Conservation (phyloP, 2,888 invertebrate species). For the Andrena bicolor region DNA sequence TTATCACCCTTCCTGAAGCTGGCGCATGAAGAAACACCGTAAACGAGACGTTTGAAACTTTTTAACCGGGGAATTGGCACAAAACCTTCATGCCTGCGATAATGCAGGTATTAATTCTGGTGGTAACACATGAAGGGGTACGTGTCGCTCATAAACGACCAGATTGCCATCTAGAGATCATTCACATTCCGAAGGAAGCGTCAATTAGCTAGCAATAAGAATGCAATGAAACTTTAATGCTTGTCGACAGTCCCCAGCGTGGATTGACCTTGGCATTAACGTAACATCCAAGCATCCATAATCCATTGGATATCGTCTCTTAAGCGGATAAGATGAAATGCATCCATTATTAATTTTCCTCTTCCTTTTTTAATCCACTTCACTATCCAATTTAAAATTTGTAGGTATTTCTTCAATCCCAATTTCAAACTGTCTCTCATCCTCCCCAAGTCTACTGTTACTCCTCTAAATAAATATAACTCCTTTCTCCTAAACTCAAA, state of each 20-base stretch:
- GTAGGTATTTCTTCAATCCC: background rate
- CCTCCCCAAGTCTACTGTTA: no score
- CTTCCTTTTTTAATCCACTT: background rate
- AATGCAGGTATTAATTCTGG: constrained; percentile 45
- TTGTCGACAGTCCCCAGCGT: constrained; percentile 59
- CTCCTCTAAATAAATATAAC: no score
- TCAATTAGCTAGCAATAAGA: constrained; percentile 78
- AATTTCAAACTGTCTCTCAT: no score
- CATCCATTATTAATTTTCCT: constrained; percentile 40
- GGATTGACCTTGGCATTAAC: constrained; percentile 57
- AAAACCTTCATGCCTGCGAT: constrained; percentile 50
- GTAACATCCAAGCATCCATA: constrained; percentile 73
- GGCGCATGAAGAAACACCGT: background rate
- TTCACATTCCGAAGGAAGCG: constrained; percentile 74
- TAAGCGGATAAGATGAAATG: constrained; percentile 71
- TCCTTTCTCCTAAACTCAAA: no score
- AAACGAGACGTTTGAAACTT: constrained; percentile 11
- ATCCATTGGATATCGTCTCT: constrained; percentile 75
- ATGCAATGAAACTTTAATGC: constrained; percentile 76
- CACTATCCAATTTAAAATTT: background rate
- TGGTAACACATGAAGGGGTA: constrained; percentile 27
- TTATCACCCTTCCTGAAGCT: background rate
- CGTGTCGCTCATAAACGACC: constrained; percentile 47
- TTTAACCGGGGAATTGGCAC: constrained; percentile 20
- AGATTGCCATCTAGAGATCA: constrained; percentile 59